Percentiles rank a stretch among this genome's conserved stretches.
Conservation (phyloP, 1,140 invertebrate species). For the Ylistrum balloti region DNA sequence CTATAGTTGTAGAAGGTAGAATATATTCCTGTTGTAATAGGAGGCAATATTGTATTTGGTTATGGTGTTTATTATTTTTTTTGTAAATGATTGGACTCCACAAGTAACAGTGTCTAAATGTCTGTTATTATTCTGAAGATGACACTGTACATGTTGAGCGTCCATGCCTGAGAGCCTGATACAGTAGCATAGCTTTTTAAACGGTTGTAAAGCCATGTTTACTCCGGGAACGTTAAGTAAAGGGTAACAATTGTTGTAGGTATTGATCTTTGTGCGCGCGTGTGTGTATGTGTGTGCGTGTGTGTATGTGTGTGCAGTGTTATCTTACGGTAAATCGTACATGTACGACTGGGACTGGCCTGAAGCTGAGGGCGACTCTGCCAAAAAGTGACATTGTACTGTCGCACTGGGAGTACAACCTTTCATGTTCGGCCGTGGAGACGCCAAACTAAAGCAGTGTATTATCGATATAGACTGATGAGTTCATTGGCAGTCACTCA, state of each 20-base stretch:
- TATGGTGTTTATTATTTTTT: background rate
- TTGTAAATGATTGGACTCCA: background rate
- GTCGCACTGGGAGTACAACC: background rate
- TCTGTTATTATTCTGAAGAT: too few relatives aligned
- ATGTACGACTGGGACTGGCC: background rate
- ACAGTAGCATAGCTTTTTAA: background rate
- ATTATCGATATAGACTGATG: background rate
- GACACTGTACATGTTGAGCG: too few relatives aligned
- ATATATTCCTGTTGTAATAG: too few relatives aligned
- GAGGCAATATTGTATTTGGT: too few relatives aligned
- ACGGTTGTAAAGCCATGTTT: slow-evolving; percentile 33
- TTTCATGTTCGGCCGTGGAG: background rate
- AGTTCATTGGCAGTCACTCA: background rate
- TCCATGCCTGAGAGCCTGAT: background rate
- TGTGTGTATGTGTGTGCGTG: too few relatives aligned
- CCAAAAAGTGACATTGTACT: background rate
- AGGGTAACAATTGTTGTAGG: background rate
- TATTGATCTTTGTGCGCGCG: background rate
- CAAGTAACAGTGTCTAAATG: too few relatives aligned
- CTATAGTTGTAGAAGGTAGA: too few relatives aligned
- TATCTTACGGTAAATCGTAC: background rate
- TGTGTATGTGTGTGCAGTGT: too few relatives aligned
- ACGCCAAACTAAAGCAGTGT: background rate
- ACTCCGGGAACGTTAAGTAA: background rate
- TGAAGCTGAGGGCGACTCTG: background rate